Base-by-base conservation (phyloP, 2,113 vertebrate genomes). In the Emydura subglobosa region DNA sequence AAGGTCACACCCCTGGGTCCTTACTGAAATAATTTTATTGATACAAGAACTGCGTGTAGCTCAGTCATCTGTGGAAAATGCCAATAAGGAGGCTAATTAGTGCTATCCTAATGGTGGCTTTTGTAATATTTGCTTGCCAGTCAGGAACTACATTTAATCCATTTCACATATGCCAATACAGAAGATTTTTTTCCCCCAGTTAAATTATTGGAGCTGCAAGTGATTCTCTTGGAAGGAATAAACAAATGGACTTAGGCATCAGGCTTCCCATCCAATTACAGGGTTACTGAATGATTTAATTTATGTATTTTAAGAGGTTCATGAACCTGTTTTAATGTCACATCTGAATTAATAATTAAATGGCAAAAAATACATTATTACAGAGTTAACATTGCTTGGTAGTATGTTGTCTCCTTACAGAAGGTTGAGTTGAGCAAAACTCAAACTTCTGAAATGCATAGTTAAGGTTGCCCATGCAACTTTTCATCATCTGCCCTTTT, bases 31-130 rank as follows among this genome's bases (percentile, higher is more conserved):
- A 47, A 47, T 50, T 85, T 53, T 76, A 49, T 51, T 82, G 76
- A 22, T 44, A 47, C 74, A 47, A 76, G 39, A 47, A 72, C n/a
- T 39, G 21, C 9, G 16, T 91, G 79, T 39, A 72, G n/a, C 55
- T 47, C 50, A 34, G 87, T 10, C 51, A 31, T 89, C 54, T 79
- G 0, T 61, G 86, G 79, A 88, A 54, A 88, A 42, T 51, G 68
- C 27, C 44, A 4, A 59, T 86, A 6, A 25, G 27, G 29, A 14
- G 72, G 13, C 25, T 55, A 27, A 50, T 82, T 0, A 0, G 27
- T 83, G 42, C 61, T 68, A 12, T 76, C 39, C 12, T 27, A 76
- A 25, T 47, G 8, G 55, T 3, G 55, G 1, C 27, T 74, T 21
- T 81, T 86, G 68, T n/a, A 8, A 47, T 88, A 11, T 59, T 44